phyloP scores from a whole-genome alignment of 1,140 invertebrate genomes.

The Trichogramma pretiosum region DNA sequence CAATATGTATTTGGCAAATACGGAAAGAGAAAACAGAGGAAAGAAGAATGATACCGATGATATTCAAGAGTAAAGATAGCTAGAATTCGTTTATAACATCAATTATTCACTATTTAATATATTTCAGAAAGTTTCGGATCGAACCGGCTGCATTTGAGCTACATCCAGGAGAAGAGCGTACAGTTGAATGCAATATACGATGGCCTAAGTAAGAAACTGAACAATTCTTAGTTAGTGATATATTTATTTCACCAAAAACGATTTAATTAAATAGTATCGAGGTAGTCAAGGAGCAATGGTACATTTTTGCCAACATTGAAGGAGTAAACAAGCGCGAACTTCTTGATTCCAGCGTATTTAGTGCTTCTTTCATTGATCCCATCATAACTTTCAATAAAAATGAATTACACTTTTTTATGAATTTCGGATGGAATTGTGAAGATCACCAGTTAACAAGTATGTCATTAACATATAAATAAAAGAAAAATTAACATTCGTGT shows the following conservation, averaged over 20 bases:
- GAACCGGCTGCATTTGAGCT: slow-evolving; percentile 24
- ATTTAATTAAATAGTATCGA: no score
- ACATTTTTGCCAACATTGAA: slow-evolving; percentile 22
- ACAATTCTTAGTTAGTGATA: no score
- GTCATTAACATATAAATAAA: background rate
- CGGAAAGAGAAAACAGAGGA: slow-evolving; percentile 14
- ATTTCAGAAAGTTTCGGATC: slow-evolving; percentile 25
- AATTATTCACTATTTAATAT: no score
- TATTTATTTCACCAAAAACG: no score
- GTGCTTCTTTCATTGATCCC: slow-evolving; percentile 25
- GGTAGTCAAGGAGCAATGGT: slow-evolving; percentile 28
- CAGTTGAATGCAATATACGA: slow-evolving; percentile 24
- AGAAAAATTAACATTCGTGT: slow-evolving; percentile 1
- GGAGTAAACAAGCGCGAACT: slow-evolving; percentile 25
- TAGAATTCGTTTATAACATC: background rate
- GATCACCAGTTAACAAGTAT: background rate
- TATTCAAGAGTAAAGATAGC: slow-evolving; percentile 9
- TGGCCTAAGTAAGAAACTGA: slow-evolving; percentile 19
- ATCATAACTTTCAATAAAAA: slow-evolving; percentile 26
- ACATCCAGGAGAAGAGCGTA: slow-evolving; percentile 6
- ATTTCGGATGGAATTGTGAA: slow-evolving; percentile 2
- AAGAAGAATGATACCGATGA: slow-evolving; percentile 1
- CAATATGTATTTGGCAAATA: slow-evolving; percentile 31
- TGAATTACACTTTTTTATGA: no score
- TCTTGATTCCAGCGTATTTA: slow-evolving; percentile 24